Evolutionary conservation across 2,113 vertebrate species (phyloP), one percentile per base, ranked within the genome.

Genomic region (Ardeotis arabs): DNA sequence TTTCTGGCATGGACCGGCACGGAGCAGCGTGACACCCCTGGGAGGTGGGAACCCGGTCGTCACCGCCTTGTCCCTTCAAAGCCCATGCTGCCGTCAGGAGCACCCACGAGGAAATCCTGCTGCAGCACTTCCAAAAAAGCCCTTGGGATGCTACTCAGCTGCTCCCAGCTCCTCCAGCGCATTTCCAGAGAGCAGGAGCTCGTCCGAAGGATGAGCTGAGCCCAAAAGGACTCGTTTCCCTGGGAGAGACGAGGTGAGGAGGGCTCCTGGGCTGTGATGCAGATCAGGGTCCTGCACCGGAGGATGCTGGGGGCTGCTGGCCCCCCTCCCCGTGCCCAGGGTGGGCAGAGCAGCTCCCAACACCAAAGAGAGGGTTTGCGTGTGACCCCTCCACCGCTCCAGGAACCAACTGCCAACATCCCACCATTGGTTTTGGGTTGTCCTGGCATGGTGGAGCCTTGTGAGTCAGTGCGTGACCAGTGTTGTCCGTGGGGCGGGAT

Each of bases 291-390:
- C 47, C 47, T 1, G 0, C 0, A 1, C 55, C 1, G 4, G 44
- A 81, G 20, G 67, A 76, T 69, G 58, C 75, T 87, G 70, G 28
- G 23, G 49, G 47, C 86, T 93, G 67, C 69, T 6, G 4, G 69
- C 35, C 82, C 91, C 91, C 18, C 75, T 88, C 72, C 63, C 66
- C 20, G 7, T 37, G 60, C 58, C 58, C 18, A 28, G 39, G 9
- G 44, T 55, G 59, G 77, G 80, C 84, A 93, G 75, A 92, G 72
- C 44, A 83, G 83, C 59, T 92, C 69, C 91, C 1, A 7, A 96
- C 89, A 93, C 96, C 96, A 97, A 97, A 97, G 96, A 97, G 73
- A 87, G 60, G 67, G 73, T 66, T 85, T 90, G n/a, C 69, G 44
- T 0, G 0, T 63, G 81, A 67, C 7, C 15, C 53, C 28, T 13